Evolutionary conservation across 2,888 invertebrate species (phyloP), one percentile per base, ranked within the genome.

Genomic region (Mythimna lalbum): DNA sequence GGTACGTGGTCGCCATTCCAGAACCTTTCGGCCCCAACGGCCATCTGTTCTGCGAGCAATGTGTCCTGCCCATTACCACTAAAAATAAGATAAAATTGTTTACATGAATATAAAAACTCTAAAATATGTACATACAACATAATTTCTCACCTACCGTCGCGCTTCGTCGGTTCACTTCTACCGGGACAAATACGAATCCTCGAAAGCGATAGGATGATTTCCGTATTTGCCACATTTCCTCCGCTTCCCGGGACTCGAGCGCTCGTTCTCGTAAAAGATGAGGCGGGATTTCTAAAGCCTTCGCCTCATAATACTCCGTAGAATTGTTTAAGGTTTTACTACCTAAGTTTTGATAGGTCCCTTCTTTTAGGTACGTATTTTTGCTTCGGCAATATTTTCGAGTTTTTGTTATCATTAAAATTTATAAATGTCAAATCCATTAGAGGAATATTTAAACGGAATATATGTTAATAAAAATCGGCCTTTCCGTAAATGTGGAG

Each of bases 171-270:
- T 65, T 71, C 73, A 36, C 76, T 74, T 72, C 66, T 73, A 10
- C 47, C 73, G 56, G 60, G 63, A 75, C 73, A 79, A 81, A 84
- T 83, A 63, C 65, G 73, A 81, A 76, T 83, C 67, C 77, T 81
- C 76, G 62, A 77, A 85, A 69, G 69, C 72, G 79, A 81, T 85
- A 73, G 82, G 75, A 81, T 81, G 75, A 81, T 83, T 80, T 86
- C 82, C 84, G 79, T 83, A 84, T 84, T 85, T 83, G 79, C 66
- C 66, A 56, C 68, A 79, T 86, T 84, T 79, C 84, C 76, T 63
- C 61, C 69, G 76, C 43, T 78, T 81, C 81, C 78, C 76, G 72
- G 65, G 55, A 66, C 70, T 56, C 75, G 63, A 69, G 63, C 67
- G 56, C 61, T 76, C 60, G 63, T 69, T 73, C 69, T 73, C 31